phyloP scores from a whole-genome alignment of 2,797 vertebrate species.

The Propithecus deckenii region DNA sequence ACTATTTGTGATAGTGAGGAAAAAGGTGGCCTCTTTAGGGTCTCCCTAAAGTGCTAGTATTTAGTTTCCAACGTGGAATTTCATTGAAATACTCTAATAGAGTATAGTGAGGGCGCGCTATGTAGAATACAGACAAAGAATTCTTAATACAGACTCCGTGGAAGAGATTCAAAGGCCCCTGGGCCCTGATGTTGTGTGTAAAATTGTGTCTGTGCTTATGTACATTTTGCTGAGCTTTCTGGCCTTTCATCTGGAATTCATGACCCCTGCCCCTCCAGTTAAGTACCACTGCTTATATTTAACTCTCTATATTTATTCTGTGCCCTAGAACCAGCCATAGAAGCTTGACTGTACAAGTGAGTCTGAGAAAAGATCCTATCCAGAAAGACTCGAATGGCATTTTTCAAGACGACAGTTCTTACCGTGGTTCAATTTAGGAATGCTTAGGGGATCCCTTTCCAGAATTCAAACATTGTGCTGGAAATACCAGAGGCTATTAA shows the following conservation, averaged over 20 bases:
- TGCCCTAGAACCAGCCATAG: not conserved
- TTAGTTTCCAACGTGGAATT: conserved; percentile 15
- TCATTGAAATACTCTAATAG: not conserved
- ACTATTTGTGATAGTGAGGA: not conserved
- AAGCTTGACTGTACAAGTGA: conserved; percentile 52
- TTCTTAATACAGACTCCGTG: not conserved
- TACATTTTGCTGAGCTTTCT: not conserved
- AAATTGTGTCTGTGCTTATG: not conserved
- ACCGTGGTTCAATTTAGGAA: conserved; percentile 74
- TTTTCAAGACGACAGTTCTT: conserved; percentile 67
- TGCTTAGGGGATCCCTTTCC: conserved; percentile 81
- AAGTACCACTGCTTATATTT: not conserved
- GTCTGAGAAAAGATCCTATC: conserved; percentile 66
- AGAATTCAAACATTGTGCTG: conserved; percentile 73
- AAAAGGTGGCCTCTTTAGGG: not conserved
- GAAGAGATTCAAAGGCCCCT: not conserved
- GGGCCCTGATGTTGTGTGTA: not conserved
- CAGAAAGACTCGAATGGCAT: conserved; percentile 67
- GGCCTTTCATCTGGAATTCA: not conserved
- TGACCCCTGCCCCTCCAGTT: not conserved
- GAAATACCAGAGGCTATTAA: conserved; percentile 82
- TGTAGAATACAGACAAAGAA: not conserved
- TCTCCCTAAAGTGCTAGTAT: not conserved
- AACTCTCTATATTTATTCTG: not conserved
- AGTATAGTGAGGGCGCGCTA: not conserved